Conservation (phyloP, 2,888 invertebrate species). For the Dinocampus coccinellae region DNA sequence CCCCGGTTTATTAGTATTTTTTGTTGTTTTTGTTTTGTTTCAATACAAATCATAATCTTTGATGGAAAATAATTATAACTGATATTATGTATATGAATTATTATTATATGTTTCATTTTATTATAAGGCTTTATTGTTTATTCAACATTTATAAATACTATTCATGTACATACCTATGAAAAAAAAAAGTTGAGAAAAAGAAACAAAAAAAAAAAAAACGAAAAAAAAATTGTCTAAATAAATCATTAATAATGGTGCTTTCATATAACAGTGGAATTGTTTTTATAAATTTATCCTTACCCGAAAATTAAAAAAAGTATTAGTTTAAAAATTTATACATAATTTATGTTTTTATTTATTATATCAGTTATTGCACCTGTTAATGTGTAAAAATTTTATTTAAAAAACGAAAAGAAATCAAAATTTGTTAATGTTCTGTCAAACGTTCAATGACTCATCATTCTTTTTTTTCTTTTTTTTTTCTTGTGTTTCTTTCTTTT, state of each 20-base stretch:
- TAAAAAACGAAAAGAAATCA: background rate
- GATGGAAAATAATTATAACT: background rate
- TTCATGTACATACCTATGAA: conserved; percentile 63
- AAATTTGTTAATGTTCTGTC: background rate
- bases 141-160: conserved; percentile 54
- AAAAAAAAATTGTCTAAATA: conserved; percentile 57
- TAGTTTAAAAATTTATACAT: background rate
- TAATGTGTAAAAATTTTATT: background rate
- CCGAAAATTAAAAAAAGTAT: background rate
- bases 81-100: conserved; percentile 9
- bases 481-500: background rate
- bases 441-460: background rate
- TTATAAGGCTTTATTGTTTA: conserved; percentile 54
- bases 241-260: conserved; percentile 65
- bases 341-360: background rate
- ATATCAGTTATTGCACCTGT: background rate
- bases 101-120: conserved; percentile 28
- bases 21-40: background rate
- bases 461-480: background rate
- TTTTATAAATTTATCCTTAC: background rate
- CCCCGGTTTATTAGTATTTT: background rate
- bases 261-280: conserved; percentile 53
- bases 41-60: conserved; percentile 6
- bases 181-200: conserved; percentile 34
- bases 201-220: conserved; percentile 35